Evolutionary conservation across 2,888 invertebrate genomes (phyloP).

Genomic region (Troides oblongomaculatus): DNA sequence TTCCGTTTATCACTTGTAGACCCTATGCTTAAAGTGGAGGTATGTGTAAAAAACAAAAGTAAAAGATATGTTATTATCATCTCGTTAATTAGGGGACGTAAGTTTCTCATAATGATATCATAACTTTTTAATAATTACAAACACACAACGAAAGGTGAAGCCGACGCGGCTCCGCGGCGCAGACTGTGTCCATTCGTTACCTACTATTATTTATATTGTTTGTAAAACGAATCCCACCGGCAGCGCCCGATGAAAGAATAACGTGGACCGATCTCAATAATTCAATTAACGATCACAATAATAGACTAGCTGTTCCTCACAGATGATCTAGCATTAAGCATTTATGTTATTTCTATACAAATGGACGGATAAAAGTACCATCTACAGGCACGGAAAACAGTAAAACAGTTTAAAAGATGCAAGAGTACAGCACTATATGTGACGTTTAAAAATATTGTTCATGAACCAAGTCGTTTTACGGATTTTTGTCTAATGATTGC

Average conservation of each 20-base stretch:
- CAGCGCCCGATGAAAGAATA: constrained; percentile 48
- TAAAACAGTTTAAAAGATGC: too few species aligned
- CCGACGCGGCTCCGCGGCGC: constrained; percentile 54
- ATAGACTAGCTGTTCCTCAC: too few species aligned
- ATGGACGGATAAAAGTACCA: too few species aligned
- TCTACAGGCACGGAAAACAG: neutral
- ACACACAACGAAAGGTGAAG: constrained; percentile 41
- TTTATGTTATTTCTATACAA: too few species aligned
- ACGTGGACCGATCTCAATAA: constrained; percentile 45
- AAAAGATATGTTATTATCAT: constrained; percentile 32
- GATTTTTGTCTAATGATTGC: too few species aligned
- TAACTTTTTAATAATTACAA: constrained; percentile 36
- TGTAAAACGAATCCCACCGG: constrained; percentile 65
- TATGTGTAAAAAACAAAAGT: constrained; percentile 40
- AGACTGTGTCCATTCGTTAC: constrained; percentile 60
- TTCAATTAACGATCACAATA: neutral
- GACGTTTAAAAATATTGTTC: too few species aligned
- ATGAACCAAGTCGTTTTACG: too few species aligned
- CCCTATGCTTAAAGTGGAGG: constrained; percentile 52
- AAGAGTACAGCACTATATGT: too few species aligned
- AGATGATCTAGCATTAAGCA: too few species aligned
- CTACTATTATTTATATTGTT: constrained; percentile 78
- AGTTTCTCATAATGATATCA: constrained; percentile 38
- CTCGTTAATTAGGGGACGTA: constrained; percentile 4
- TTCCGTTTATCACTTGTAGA: constrained; percentile 53